Base-by-base conservation (phyloP, 2,797 vertebrate species). In the Sebastes wilsoni region DNA sequence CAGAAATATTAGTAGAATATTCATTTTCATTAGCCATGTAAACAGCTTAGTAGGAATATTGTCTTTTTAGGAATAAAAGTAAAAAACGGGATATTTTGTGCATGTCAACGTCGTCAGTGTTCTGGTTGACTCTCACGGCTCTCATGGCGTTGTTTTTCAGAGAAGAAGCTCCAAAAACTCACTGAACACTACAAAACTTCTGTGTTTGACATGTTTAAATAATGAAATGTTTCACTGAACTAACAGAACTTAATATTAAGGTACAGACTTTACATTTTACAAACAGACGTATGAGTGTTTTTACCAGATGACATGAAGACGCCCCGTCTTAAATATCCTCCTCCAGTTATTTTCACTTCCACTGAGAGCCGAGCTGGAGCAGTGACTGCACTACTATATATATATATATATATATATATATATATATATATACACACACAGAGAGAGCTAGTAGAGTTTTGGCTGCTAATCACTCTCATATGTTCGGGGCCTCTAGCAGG, bases 381-480 rank as follows among this genome's bases (percentile, higher is more conserved):
- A 87, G 59, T 9, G 72, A 84, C 85, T 42, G 38, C 38, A 42
- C 38, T 42, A 42, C 14, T 14, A 38, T 38, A 38, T 14, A 38
- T 38, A 38, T 38, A 38, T 38, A 38, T 38, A 0, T 14, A 5
- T 38, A 13, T 14, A 12, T 36, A 36, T 36, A 32, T 30, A 30
- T 30, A 30, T 30, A 1, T 34, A 34, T 34, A 34, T 38, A 42
- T 75, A 52, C 23, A 25, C 36, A 70, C 69, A 72, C 64, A 46
- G 42, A 46, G 42, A 16, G 42, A 46, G 42, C 14, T 46, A 18
- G 16, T 46, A 18, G 16, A 46, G 83, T 88, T 92, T 85, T 90
- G 6, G 0, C 83, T 84, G 76, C 81, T 94, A 93, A 94, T 93
- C 85, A 82, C 85, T 93, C 83, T 92, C 92, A 92, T 88, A 86